These are phyloP conservation scores for Danio tinwini DNA, from an alignment of 2,797 vertebrate genomes.

Conservation along the genomic window DNA sequence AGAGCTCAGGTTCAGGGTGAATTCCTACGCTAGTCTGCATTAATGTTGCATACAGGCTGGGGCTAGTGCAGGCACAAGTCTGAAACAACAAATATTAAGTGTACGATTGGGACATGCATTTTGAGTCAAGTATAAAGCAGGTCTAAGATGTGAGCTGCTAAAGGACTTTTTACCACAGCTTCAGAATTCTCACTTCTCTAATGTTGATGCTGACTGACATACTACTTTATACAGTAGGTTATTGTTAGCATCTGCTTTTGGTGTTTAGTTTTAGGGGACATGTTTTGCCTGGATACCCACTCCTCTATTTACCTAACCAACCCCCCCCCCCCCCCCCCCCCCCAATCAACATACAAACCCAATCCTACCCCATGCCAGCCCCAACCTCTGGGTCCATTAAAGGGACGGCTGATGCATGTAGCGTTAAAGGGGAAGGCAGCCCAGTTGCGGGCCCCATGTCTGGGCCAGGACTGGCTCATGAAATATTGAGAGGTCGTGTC, in stretches of 20 bases:
- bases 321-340: too few relatives aligned
- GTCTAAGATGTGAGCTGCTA: slow-evolving; percentile 19
- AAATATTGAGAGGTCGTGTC: slow-evolving; percentile 83
- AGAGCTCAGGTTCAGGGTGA: slow-evolving; percentile 52
- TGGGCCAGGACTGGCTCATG: slow-evolving; percentile 78
- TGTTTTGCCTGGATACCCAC: slow-evolving; percentile 38
- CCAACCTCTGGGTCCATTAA: slow-evolving; percentile 74
- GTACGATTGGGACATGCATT: neutral
- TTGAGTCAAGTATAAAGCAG: neutral
- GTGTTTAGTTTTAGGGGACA: slow-evolving; percentile 22
- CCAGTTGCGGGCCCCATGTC: slow-evolving; percentile 75
- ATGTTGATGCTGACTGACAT: neutral
- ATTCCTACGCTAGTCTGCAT: slow-evolving; percentile 48
- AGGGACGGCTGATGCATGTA: slow-evolving; percentile 76
- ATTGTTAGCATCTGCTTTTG: neutral
- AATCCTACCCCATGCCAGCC: slow-evolving; percentile 54
- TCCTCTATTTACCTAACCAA: slow-evolving; percentile 35
- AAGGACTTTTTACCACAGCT: slow-evolving; percentile 25
- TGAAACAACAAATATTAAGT: slow-evolving; percentile 28
- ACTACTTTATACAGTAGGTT: neutral
- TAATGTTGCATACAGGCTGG: slow-evolving; percentile 51
- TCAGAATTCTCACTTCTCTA: slow-evolving; percentile 4
- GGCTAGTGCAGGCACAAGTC: slow-evolving; percentile 1
- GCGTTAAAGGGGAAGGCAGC: slow-evolving; percentile 78
- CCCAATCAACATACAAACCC: slow-evolving; percentile 36